A percentile compares a stretch with the other conserved stretches of the same genome.
Evolutionary conservation across 2,113 vertebrate genomes (phyloP).

Genomic region (Orycteropus afer): DNA sequence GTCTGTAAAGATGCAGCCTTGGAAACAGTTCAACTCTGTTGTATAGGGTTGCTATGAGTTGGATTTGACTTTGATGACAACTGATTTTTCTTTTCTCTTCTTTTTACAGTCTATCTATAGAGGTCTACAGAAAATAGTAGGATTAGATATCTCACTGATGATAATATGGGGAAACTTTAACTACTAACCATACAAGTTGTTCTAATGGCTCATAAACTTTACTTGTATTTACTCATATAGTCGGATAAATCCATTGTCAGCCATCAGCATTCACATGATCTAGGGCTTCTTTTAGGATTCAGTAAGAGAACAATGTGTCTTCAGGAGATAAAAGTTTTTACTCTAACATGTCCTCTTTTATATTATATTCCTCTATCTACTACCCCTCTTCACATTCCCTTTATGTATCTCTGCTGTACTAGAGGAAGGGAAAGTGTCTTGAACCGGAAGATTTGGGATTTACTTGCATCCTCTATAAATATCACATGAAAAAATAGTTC

Average conservation of each 20-base stretch:
- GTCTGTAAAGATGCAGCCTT: neutral
- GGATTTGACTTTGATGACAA: neutral
- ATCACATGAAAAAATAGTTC: neutral
- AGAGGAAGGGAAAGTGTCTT: neutral
- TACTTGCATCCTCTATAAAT: neutral
- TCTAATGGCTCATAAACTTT: conserved; percentile 17
- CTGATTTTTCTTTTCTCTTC: neutral
- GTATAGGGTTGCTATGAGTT: neutral
- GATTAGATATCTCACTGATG: neutral
- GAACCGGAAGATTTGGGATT: conserved; percentile 21
- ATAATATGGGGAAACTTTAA: neutral
- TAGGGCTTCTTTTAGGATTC: neutral
- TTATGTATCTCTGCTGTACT: neutral
- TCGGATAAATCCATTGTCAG: neutral
- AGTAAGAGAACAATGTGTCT: conserved; percentile 46
- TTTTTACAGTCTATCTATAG: neutral
- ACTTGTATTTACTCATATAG: neutral
- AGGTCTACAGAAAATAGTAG: neutral
- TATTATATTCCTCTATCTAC: conserved; percentile 1
- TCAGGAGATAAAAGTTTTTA: conserved; percentile 14
- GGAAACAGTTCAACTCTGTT: neutral
- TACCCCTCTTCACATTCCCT: neutral
- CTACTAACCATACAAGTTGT: neutral
- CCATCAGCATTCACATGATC: neutral
- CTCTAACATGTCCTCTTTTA: conserved; percentile 25